These are phyloP conservation scores for Scomberomorus guttatus DNA, from an alignment of 2,797 vertebrate species.

Conservation along the genomic window DNA sequence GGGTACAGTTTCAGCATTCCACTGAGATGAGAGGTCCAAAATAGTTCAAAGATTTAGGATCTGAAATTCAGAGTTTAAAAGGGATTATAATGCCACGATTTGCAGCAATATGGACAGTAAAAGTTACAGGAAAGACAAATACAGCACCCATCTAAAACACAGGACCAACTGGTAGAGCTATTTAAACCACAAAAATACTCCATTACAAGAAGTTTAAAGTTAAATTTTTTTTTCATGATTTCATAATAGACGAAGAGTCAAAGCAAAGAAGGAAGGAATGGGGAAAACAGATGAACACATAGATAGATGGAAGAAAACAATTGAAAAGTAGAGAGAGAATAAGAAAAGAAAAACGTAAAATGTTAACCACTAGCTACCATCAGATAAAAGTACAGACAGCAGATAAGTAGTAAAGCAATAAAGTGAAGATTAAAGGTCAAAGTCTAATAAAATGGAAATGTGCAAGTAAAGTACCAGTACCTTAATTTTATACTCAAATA, in stretches of 20 bases:
- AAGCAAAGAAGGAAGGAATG: neutral
- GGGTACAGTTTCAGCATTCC: slow-evolving; percentile 43
- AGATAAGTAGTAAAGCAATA: no score
- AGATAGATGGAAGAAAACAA: neutral
- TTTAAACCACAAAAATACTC: neutral
- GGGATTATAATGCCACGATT: neutral
- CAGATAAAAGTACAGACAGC: no score
- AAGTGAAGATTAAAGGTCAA: neutral
- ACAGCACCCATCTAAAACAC: neutral
- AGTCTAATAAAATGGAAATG: neutral
- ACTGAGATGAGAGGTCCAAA: slow-evolving; percentile 25
- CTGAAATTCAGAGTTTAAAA: slow-evolving; percentile 13
- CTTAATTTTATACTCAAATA: neutral
- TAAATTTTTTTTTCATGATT: neutral
- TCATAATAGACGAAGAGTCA: neutral
- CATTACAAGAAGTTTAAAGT: no score
- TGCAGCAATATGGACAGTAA: no score
- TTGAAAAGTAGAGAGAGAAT: neutral
- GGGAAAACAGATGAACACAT: no score
- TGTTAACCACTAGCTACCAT: neutral
- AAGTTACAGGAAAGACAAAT: neutral
- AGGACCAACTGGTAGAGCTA: neutral
- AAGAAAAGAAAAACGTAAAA: neutral
- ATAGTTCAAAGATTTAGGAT: slow-evolving; percentile 14
- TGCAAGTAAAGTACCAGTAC: neutral